phyloP scores from a whole-genome alignment of 2,888 invertebrate genomes.

The Stenodema calcarata region DNA sequence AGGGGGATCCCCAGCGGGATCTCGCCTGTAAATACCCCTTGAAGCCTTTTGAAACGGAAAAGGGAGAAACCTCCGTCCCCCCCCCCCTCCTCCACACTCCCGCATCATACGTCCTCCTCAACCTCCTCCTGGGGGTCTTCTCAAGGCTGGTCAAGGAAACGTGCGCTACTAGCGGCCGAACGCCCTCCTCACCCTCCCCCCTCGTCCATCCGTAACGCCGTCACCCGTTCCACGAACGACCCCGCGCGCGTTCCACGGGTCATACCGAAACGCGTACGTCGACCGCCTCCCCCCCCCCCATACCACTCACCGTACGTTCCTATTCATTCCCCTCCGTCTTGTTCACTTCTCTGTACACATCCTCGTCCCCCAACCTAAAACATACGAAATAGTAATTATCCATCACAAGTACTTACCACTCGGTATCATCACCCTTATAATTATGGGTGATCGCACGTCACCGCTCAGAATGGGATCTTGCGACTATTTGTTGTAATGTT shows the following conservation, averaged over 20 bases:
- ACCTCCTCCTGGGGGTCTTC: not conserved
- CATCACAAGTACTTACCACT: no score
- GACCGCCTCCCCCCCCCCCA: not conserved
- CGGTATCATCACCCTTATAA: no score
- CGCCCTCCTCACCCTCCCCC: not conserved
- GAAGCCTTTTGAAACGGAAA: not conserved
- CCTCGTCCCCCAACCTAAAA: no score
- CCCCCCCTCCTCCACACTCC: no score
- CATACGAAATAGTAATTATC: no score
- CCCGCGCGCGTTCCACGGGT: not conserved
- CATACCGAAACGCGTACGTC: not conserved
- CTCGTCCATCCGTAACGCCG: not conserved
- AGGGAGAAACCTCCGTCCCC: not conserved
- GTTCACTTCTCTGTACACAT: not conserved
- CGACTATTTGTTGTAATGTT: no score
- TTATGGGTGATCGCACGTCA: no score
- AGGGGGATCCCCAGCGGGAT: not conserved
- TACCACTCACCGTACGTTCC: not conserved
- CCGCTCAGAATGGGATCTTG: no score
- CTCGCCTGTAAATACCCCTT: slow-evolving; percentile 11
- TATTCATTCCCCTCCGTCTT: not conserved
- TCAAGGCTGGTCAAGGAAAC: slow-evolving; percentile 45
- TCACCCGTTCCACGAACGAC: not conserved
- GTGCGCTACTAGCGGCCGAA: not conserved
- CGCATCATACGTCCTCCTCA: no score